Conservation (phyloP, 2,888 invertebrate genomes). For the Drosophila neonasuta region DNA sequence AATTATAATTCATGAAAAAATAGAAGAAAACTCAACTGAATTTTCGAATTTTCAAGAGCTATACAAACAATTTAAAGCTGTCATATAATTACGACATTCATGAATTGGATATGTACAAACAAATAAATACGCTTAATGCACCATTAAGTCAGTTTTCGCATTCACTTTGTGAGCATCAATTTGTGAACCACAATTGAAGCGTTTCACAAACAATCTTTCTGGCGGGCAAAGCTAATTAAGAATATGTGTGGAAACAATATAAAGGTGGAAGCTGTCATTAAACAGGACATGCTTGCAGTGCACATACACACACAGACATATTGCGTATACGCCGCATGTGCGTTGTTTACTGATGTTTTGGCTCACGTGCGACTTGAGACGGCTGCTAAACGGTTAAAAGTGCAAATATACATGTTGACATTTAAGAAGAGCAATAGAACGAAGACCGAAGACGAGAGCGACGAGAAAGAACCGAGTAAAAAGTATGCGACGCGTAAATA, state of each 20-base stretch:
- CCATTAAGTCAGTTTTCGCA: not conserved
- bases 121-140: not conserved
- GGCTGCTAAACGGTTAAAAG: slow-evolving; percentile 18
- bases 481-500: slow-evolving; percentile 62
- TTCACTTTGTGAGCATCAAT: not conserved
- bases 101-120: too few relatives aligned
- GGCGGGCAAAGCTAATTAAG: not conserved
- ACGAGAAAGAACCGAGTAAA: not conserved
- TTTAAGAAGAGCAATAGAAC: slow-evolving; percentile 4
- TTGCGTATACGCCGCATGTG: slow-evolving; percentile 48
- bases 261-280: not conserved
- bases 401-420: slow-evolving; percentile 31
- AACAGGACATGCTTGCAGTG: slow-evolving; percentile 6
- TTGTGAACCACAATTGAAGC: not conserved
- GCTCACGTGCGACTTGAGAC: slow-evolving; percentile 29
- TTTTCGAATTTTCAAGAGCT: too few relatives aligned
- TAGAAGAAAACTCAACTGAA: too few relatives aligned
- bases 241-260: too few relatives aligned
- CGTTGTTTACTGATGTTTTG: slow-evolving; percentile 22
- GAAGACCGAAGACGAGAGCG: not conserved
- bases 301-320: slow-evolving; percentile 2
- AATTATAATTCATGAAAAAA: too few relatives aligned
- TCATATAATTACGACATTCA: too few relatives aligned
- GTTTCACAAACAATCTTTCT: not conserved
- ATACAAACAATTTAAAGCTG: too few relatives aligned